Evolutionary conservation across 92 coral and sea anemone species (phyloP).

Genomic region (Pocillopora meandrina): DNA sequence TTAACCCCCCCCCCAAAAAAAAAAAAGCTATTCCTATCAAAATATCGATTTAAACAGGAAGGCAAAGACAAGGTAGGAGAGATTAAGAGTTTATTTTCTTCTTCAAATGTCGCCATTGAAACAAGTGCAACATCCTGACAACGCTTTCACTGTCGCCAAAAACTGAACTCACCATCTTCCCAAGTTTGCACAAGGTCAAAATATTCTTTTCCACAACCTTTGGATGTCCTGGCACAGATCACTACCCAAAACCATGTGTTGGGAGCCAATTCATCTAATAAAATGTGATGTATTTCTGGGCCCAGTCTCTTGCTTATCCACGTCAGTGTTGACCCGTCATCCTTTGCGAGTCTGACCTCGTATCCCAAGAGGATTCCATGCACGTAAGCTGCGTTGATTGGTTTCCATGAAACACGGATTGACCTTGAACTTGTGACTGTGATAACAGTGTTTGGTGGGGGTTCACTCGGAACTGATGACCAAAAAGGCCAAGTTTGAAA

Average conservation of each 20-base stretch:
- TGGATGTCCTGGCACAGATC: slow-evolving; percentile 32
- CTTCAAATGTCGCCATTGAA: too few relatives aligned
- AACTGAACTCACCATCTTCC: too few relatives aligned
- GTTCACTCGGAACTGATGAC: slow-evolving; percentile 8
- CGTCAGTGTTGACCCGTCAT: background rate
- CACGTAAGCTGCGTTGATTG: slow-evolving; percentile 29
- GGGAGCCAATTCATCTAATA: background rate
- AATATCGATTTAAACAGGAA: too few relatives aligned
- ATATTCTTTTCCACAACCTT: slow-evolving; percentile 28
- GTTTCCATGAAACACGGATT: slow-evolving; percentile 37
- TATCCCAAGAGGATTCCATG: slow-evolving; percentile 53
- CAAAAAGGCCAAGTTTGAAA: background rate
- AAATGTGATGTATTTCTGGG: background rate
- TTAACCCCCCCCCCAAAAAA: too few relatives aligned
- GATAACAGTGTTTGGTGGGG: slow-evolving; percentile 12
- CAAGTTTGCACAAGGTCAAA: background rate
- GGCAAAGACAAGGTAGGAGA: too few relatives aligned
- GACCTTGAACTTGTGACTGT: slow-evolving; percentile 17
- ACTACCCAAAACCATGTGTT: slow-evolving; percentile 6
- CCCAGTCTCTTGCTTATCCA: background rate
- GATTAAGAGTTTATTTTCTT: too few relatives aligned
- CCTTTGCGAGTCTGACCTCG: slow-evolving; percentile 28
- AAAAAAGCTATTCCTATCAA: too few relatives aligned
- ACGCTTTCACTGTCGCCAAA: too few relatives aligned
- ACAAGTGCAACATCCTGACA: too few relatives aligned